Evolutionary conservation across 2,888 invertebrate species (phyloP), one percentile per base, ranked within the genome.

Genomic region (Apodemia hepburni): DNA sequence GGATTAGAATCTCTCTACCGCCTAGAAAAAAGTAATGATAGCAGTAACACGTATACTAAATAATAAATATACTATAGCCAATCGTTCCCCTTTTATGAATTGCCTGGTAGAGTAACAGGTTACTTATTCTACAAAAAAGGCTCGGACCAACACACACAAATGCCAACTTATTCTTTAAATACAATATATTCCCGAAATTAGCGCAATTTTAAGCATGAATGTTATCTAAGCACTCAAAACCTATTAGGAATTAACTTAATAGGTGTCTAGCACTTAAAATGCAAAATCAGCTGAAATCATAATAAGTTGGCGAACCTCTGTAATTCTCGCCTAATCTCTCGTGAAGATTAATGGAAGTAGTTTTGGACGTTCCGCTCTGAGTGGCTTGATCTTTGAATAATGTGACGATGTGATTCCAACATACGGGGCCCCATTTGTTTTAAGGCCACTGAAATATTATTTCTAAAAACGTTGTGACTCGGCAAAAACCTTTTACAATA

Each of bases 281-380:
- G 18, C 12, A 54, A 54, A 54, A 54, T 54, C 51, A 22, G 27
- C 51, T 54, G 51, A 54, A 54, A 54, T 54, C 51, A 51, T 51
- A 51, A 54, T 54, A 54, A 54, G 51, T 54, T 27, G 51, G 51
- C 5, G 22, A 54, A 54, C 51, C 51, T 54, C 51, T 54, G 51
- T 54, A 54, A 54, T 54, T 18, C 12, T 54, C 51, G 51, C 51
- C 51, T 27, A 54, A 54, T 54, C 51, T 54, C 51, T 22, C 8
- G 51, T 54, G 51, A 54, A 54, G 51, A 54, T 54, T 54, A 54
- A 54, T 54, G 51, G 22, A 54, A 54, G 22, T 54, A 54, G 51
- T 54, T 54, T 54, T 54, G 51, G 51, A 51, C 51, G 18, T 18
- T 54, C 51, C 51, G 22, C 51, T 27, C 18, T 54, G 51, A 54